Evolutionary conservation across 2,113 vertebrate genomes (phyloP).

Genomic region (Chloroceryle aenea): DNA sequence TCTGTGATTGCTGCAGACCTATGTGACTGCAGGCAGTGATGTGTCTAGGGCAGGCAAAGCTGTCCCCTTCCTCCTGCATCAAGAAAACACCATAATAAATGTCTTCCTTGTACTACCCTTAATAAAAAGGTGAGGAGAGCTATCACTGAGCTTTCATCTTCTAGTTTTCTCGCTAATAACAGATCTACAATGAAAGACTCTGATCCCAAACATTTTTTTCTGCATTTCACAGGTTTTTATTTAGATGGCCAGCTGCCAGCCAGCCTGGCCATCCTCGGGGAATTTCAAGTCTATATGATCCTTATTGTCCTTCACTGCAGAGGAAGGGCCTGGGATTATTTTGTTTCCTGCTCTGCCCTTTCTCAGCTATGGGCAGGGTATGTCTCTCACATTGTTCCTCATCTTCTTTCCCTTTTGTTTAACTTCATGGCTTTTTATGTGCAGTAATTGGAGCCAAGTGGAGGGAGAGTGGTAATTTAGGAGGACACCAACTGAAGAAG

Average conservation of each 20-base stretch:
- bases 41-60: neutral
- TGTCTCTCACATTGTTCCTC: neutral
- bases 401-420: constrained; percentile 6
- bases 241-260: neutral
- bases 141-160: neutral
- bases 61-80: neutral
- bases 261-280: neutral
- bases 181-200: neutral
- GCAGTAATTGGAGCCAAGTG: neutral
- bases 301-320: neutral
- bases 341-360: constrained; percentile 12
- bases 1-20: neutral
- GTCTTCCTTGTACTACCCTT: neutral
- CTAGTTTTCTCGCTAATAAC: neutral
- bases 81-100: neutral
- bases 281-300: neutral
- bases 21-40: neutral
- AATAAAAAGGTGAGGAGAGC: neutral
- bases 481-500: neutral
- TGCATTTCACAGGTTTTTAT: neutral
- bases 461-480: neutral
- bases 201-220: neutral
- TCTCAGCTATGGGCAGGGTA: neutral
- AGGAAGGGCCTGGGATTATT: constrained; percentile 1
- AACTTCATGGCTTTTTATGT: neutral